Evolutionary conservation across 2,113 vertebrate genomes (phyloP).

Genomic region (Sceloporus undulatus): DNA sequence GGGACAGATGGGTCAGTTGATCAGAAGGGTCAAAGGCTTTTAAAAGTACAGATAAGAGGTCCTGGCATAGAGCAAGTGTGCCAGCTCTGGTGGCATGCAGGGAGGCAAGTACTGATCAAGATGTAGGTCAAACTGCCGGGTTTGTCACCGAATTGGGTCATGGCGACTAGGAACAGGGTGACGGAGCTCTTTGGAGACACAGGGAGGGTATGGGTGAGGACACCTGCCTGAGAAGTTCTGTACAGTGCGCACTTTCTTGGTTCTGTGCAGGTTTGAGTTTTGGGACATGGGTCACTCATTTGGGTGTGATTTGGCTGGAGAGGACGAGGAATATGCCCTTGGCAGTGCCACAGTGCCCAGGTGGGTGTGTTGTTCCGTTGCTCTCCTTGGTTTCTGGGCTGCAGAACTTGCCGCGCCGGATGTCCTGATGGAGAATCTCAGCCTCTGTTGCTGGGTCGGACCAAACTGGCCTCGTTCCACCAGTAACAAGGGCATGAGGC

Average conservation of each 20-base stretch:
- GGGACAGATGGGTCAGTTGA: background rate
- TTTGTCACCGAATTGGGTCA: constrained; percentile 23
- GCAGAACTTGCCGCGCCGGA: background rate
- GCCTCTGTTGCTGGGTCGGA: background rate
- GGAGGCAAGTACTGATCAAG: background rate
- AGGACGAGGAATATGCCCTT: background rate
- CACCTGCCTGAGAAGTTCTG: background rate
- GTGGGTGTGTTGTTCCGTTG: background rate
- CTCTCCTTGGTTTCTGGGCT: background rate
- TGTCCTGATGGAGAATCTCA: background rate
- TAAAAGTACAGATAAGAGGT: background rate
- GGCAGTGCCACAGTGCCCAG: background rate
- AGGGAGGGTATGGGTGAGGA: background rate
- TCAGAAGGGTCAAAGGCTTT: background rate
- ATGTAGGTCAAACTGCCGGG: constrained; percentile 22
- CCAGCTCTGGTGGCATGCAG: background rate
- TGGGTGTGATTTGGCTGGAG: background rate
- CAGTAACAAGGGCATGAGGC: background rate
- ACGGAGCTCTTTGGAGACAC: background rate
- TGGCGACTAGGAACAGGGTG: background rate
- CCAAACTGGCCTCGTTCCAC: background rate
- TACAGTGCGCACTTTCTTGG: background rate
- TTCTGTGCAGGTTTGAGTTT: too few species aligned
- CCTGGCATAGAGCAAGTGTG: background rate
- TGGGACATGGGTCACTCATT: background rate